Percentiles rank a stretch among this genome's conserved stretches.
Conservation (phyloP, 2,113 vertebrate genomes). For the Pelodiscus sinensis region DNA sequence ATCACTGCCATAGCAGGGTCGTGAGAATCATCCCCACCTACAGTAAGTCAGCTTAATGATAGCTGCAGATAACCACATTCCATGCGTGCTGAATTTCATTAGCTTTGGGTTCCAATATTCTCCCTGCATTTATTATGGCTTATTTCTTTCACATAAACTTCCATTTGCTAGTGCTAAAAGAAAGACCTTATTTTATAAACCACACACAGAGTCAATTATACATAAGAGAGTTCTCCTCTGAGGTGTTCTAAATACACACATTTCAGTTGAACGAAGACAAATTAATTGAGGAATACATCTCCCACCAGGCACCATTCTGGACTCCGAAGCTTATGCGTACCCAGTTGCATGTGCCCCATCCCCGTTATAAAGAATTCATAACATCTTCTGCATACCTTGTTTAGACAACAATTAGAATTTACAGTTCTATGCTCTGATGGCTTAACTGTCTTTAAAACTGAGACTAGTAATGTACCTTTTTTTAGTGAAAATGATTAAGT, state of each 20-base stretch:
- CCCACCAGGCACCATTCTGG: neutral
- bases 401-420: constrained; percentile 52
- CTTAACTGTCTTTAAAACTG: constrained; percentile 53
- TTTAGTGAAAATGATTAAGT: constrained; percentile 68
- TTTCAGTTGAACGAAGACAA: neutral
- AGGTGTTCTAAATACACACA: constrained; percentile 5
- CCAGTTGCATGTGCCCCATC: accelerated
- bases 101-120: neutral
- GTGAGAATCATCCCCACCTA: neutral
- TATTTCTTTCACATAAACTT: neutral
- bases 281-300: neutral
- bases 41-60: neutral
- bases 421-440: constrained; percentile 20
- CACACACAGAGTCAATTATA: neutral
- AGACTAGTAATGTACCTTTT: constrained; percentile 26
- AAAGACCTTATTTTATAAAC: neutral
- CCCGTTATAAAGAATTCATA: neutral
- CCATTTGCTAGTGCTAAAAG: constrained; percentile 26
- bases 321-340: neutral
- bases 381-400: neutral
- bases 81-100: neutral
- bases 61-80: neutral
- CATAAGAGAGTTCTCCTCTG: neutral
- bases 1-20: neutral
- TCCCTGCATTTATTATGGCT: neutral